A percentile compares a stretch with the other conserved stretches of the same genome.
These are phyloP conservation scores for Suillia variegata DNA, from an alignment of 2,888 invertebrate genomes.

Conservation along the genomic window DNA sequence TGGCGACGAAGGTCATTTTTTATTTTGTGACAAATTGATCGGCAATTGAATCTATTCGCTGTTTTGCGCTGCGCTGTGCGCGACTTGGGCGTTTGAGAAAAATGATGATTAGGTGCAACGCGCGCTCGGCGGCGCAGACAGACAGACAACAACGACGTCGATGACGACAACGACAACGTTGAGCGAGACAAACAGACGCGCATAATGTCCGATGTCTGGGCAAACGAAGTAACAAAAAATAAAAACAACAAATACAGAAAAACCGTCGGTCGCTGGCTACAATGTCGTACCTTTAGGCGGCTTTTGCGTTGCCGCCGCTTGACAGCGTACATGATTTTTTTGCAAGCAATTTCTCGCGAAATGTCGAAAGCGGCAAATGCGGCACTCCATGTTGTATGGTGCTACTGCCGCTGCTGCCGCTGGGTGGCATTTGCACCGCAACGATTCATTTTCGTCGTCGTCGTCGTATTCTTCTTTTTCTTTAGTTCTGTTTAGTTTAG, in stretches of 20 bases:
- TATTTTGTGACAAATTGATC: slow-evolving; percentile 44
- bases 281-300: background rate
- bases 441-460: background rate
- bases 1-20: slow-evolving; percentile 31
- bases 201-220: no score
- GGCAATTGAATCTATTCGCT: slow-evolving; percentile 28
- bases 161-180: slow-evolving; percentile 3
- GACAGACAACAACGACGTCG: no score
- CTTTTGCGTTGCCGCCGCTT: background rate
- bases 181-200: no score
- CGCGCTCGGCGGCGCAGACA: no score
- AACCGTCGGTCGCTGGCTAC: background rate
- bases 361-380: background rate
- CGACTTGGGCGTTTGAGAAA: slow-evolving; percentile 13
- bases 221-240: no score
- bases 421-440: slow-evolving; percentile 2
- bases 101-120: slow-evolving; percentile 31
- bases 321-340: slow-evolving; percentile 3
- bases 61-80: no score
- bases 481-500: background rate
- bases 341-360: slow-evolving; percentile 1
- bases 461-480: no score
- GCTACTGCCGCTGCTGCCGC: no score
- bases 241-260: no score
- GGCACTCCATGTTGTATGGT: no score